Evolutionary conservation across 2,113 vertebrate species (phyloP), one percentile per base, ranked within the genome.

Genomic region (Heliornis fulica): DNA sequence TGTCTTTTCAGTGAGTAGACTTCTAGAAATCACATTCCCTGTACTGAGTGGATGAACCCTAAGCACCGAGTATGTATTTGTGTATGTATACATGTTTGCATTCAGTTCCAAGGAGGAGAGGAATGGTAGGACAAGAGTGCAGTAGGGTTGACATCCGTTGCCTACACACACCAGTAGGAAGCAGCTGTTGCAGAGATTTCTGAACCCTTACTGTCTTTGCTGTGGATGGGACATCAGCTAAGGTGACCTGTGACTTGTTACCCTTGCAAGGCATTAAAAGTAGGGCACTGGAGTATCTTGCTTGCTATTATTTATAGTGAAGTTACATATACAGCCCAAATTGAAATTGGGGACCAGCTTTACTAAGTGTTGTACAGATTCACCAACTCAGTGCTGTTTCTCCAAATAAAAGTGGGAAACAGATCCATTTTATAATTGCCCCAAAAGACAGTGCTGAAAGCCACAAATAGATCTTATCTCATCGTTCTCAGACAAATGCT

Each of bases 401-500:
- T 83, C 38, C 60, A 38, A 80, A 59, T 32, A 36, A 28, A 59
- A 60, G 22, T 53, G 19, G 53, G 54, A 79, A 93, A 38, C 34
- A 53, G 29, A 59, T 91, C 63, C 65, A 74, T 91, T 84, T 68
- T 66, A 14, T 69, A 54, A 46, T 50, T 87, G 64, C 50, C 76
- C 54, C 54, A 69, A 57, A 88, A 88, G 65, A 69, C 29, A 29
- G 25, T 57, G 61, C 63, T 45, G 57, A 77, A 72, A 91, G 48
- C 64, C 59, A 64, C 64, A 80, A 80, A 90, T 53, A 93, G 78
- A 66, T 83, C 32, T 46, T 28, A 13, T 78, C 60, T 83, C 87
- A 29, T 61, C 23, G 1, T 87, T 91, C 83, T 65, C 41, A 93
- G 31, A 59, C 9, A 29, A 90, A 43, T 31, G n/a, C 70, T 91